phyloP scores from a whole-genome alignment of 1,140 invertebrate genomes.

The Drosophila lacertosa region DNA sequence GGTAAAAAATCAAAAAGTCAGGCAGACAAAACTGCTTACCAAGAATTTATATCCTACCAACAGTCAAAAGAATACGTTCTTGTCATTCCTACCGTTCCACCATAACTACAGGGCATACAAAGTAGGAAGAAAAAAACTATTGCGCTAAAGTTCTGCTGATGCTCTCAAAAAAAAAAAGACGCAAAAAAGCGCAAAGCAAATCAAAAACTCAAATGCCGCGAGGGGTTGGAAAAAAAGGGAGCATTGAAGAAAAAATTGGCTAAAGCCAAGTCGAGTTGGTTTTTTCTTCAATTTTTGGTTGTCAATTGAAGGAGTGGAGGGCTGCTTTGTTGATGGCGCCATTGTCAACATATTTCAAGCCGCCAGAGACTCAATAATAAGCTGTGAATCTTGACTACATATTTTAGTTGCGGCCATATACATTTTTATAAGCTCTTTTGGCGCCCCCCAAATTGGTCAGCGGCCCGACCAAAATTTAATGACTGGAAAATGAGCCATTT shows the following conservation, averaged over 20 bases:
- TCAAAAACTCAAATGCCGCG: conserved; percentile 74
- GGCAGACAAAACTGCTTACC: too few species aligned
- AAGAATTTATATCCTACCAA: too few species aligned
- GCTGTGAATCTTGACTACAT: conserved; percentile 55
- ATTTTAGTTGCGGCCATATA: conserved; percentile 42
- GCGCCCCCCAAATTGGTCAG: conserved; percentile 69
- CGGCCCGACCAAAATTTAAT: conserved; percentile 66
- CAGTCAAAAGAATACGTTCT: neutral
- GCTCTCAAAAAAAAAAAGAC: conserved; percentile 58
- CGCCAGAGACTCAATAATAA: conserved; percentile 70
- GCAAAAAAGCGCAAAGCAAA: conserved; percentile 49
- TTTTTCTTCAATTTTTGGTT: neutral
- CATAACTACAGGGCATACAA: neutral
- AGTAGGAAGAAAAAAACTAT: conserved; percentile 35
- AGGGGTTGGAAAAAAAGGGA: conserved; percentile 50
- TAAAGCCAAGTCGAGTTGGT: conserved; percentile 12
- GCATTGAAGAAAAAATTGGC: conserved; percentile 34
- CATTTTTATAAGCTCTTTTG: conserved; percentile 61
- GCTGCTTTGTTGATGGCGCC: conserved; percentile 72
- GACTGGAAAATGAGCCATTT: conserved; percentile 80
- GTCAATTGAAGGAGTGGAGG: neutral
- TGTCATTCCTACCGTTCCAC: neutral
- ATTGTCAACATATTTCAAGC: conserved; percentile 81
- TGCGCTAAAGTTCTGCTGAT: conserved; percentile 67
- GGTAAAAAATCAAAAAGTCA: too few species aligned